Percentiles rank a stretch among this genome's conserved stretches.
Evolutionary conservation across 2,797 vertebrate genomes (phyloP).

Genomic region (Pangasius mekongensis): DNA sequence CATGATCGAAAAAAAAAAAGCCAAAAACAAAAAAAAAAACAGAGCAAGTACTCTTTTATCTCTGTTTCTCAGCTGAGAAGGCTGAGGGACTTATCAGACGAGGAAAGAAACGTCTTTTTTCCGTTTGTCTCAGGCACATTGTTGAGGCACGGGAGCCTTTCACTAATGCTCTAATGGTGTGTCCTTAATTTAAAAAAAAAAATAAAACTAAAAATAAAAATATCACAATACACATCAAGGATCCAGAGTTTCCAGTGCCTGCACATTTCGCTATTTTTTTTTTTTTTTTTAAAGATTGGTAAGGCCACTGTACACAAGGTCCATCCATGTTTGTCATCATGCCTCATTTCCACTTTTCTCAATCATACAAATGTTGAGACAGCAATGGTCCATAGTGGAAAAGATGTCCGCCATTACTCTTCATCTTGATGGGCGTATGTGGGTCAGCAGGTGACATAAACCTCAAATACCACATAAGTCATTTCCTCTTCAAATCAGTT

Average conservation of each 20-base stretch:
- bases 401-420: constrained; percentile 1
- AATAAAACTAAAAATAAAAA: not conserved
- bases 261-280: constrained; percentile 31
- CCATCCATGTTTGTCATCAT: not conserved
- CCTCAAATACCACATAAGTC: constrained; percentile 5
- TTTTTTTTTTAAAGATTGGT: constrained; percentile 16
- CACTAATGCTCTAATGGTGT: constrained; percentile 15
- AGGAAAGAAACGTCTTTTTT: constrained; percentile 22
- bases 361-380: not conserved
- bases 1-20: not conserved
- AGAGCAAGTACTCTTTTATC: not conserved
- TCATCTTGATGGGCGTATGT: not conserved
- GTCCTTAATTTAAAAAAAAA: constrained; percentile 13
- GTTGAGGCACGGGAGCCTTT: constrained; percentile 26
- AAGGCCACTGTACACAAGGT: constrained; percentile 47
- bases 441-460: not conserved
- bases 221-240: constrained; percentile 13
- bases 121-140: constrained; percentile 38
- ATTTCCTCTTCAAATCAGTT: not conserved
- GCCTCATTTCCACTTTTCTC: not conserved
- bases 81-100: constrained; percentile 6
- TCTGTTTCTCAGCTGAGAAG: constrained; percentile 16
- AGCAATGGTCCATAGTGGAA: not conserved
- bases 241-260: constrained; percentile 42
- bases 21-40: too few species aligned